phyloP scores from a whole-genome alignment of 2,888 invertebrate genomes.

The Drosophila anomalata region DNA sequence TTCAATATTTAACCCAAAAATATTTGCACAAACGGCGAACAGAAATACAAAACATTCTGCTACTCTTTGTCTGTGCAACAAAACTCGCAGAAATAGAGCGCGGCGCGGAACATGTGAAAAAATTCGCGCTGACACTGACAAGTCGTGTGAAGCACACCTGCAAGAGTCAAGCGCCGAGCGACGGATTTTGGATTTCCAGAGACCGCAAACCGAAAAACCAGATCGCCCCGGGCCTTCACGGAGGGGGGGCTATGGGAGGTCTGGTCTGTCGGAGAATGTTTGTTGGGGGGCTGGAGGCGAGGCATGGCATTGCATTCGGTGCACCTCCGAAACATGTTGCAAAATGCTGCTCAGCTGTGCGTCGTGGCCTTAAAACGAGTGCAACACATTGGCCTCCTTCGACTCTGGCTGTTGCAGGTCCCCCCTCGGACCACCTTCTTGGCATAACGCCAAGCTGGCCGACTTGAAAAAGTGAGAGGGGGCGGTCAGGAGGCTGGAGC shows the following conservation, averaged over 20 bases:
- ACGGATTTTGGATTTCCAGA: constrained; percentile 31
- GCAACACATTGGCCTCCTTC: constrained; percentile 71
- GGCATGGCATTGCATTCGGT: constrained; percentile 24
- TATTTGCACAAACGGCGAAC: constrained; percentile 17
- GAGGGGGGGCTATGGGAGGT: constrained; percentile 19
- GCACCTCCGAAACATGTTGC: constrained; percentile 62
- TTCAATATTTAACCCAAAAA: constrained; percentile 40
- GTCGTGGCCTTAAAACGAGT: constrained; percentile 74
- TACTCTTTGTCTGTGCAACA: constrained; percentile 55
- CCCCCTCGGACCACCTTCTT: constrained; percentile 15
- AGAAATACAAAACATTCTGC: constrained; percentile 17
- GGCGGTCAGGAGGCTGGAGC: constrained; percentile 5
- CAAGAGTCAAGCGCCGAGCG: constrained; percentile 66
- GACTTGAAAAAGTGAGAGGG: constrained; percentile 56
- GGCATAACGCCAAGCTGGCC: constrained; percentile 69
- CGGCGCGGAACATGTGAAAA: constrained; percentile 37
- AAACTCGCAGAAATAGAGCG: constrained; percentile 54
- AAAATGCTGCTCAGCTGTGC: constrained; percentile 72
- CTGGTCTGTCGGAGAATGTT: constrained; percentile 19
- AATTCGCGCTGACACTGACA: constrained; percentile 74
- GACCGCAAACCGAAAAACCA: constrained; percentile 63
- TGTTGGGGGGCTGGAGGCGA: constrained; percentile 5
- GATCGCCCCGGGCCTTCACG: constrained; percentile 28
- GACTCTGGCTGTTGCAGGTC: not conserved
- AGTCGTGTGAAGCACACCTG: constrained; percentile 79